Conservation (phyloP, 2,888 invertebrate genomes). For the Cryptus armator region DNA sequence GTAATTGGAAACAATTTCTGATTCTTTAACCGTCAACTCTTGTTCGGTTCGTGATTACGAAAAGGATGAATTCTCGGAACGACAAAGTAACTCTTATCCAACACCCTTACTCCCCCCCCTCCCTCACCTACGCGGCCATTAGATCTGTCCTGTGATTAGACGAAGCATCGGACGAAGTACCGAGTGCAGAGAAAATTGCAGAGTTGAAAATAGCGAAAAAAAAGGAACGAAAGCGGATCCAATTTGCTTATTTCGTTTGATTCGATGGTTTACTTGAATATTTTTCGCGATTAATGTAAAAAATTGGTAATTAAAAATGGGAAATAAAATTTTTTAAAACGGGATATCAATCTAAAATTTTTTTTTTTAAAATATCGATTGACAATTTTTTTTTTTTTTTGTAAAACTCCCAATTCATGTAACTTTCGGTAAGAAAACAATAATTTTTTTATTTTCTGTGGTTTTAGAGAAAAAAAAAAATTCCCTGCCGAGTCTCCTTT, state of each 20-base stretch:
- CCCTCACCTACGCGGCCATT: not conserved
- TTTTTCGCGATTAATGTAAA: too few species aligned
- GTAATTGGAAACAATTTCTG: slow-evolving; percentile 1
- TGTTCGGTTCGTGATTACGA: not conserved
- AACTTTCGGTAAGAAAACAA: too few species aligned
- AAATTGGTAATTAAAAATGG: too few species aligned
- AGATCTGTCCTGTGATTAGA: not conserved
- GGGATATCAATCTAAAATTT: too few species aligned
- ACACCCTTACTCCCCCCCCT: not conserved
- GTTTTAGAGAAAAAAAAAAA: too few species aligned
- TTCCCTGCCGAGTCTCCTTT: too few species aligned
- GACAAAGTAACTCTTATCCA: not conserved
- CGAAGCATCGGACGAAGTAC: not conserved
- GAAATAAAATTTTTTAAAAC: too few species aligned
- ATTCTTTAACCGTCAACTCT: not conserved
- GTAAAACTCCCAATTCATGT: too few species aligned
- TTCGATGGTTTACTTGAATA: too few species aligned
- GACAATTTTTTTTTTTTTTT: too few species aligned
- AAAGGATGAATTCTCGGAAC: not conserved
- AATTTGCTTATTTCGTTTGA: not conserved
- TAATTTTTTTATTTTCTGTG: too few species aligned
- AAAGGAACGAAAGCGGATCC: not conserved
- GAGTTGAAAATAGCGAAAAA: not conserved
- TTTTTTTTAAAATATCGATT: too few species aligned
- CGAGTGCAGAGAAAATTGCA: not conserved